Conservation (phyloP, 2,888 invertebrate genomes). For the Apamea monoglypha region DNA sequence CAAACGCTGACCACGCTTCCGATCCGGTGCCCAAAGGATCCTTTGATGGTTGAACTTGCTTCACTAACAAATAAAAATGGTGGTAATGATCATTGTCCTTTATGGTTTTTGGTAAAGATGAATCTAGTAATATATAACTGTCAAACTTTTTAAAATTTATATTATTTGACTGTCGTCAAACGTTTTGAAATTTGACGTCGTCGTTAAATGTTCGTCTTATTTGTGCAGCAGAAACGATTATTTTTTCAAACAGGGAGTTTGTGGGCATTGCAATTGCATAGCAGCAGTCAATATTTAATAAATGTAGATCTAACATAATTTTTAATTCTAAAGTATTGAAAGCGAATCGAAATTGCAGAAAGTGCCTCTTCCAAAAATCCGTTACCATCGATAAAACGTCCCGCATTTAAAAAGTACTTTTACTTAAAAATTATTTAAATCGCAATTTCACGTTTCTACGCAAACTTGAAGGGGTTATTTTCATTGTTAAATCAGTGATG, state of each 20-base stretch:
- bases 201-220: background rate
- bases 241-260: background rate
- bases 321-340: too few relatives aligned
- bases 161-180: too few relatives aligned
- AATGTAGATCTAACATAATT: too few relatives aligned
- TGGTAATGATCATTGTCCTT: constrained; percentile 51
- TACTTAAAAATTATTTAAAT: constrained; percentile 67
- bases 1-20: constrained; percentile 84
- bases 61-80: constrained; percentile 64
- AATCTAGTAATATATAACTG: constrained; percentile 9
- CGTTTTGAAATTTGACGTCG: too few relatives aligned
- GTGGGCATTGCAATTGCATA: background rate
- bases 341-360: too few relatives aligned
- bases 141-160: background rate
- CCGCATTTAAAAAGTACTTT: constrained; percentile 23
- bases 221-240: background rate
- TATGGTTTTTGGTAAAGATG: constrained; percentile 49
- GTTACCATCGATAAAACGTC: constrained; percentile 19
- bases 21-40: constrained; percentile 77
- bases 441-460: constrained; percentile 82
- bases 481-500: constrained; percentile 77
- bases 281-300: too few relatives aligned
- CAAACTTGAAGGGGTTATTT: constrained; percentile 81
- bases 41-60: constrained; percentile 77
- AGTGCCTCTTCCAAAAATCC: background rate